Evolutionary conservation across 2,888 invertebrate species (phyloP).

Genomic region (Thumatha senex): DNA sequence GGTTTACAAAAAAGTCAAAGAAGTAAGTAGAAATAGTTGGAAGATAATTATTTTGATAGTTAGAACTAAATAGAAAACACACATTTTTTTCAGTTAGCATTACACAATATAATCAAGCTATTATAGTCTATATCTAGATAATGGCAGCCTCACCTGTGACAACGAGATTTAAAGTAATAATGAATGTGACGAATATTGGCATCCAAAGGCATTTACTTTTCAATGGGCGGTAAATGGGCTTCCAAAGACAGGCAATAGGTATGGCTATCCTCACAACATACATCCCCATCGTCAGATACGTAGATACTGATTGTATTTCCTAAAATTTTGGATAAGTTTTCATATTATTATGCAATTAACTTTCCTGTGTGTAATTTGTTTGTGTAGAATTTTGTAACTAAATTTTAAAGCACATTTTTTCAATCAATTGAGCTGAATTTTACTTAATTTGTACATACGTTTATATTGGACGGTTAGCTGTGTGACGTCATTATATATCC

Average conservation of each 20-base stretch:
- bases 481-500: too few species aligned
- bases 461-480: too few species aligned
- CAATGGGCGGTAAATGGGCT: constrained; percentile 63
- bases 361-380: too few species aligned
- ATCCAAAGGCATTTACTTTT: constrained; percentile 69
- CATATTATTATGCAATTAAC: neutral
- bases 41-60: too few species aligned
- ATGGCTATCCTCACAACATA: constrained; percentile 65
- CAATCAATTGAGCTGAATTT: too few species aligned
- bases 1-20: too few species aligned
- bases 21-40: too few species aligned
- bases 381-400: too few species aligned
- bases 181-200: constrained; percentile 65
- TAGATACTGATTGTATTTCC: constrained; percentile 68
- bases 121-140: constrained; percentile 2
- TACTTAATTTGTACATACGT: too few species aligned
- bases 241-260: constrained; percentile 63
- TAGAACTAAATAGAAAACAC: too few species aligned
- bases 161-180: constrained; percentile 78
- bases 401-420: too few species aligned
- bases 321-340: constrained; percentile 37
- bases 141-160: constrained; percentile 65
- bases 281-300: constrained; percentile 69
- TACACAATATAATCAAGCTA: neutral
- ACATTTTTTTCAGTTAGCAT: too few species aligned